A percentile compares a stretch with the other conserved stretches of the same genome.
Conservation (phyloP, 2,113 vertebrate species). For the Heterochromis multidens region DNA sequence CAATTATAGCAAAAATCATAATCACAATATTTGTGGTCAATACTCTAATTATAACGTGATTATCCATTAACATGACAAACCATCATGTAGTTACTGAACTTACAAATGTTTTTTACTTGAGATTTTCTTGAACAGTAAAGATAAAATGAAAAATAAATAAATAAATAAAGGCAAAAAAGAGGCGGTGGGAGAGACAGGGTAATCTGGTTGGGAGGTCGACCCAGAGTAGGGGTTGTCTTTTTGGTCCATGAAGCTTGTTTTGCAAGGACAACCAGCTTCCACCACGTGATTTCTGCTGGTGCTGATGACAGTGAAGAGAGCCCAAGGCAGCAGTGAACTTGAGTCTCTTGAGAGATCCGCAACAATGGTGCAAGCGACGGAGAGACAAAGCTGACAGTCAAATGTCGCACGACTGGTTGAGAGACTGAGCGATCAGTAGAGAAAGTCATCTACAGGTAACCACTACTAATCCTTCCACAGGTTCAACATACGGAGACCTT, state of each 20-base stretch:
- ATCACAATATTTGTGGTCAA: background rate
- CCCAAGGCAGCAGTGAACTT: background rate
- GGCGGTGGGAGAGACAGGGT: background rate
- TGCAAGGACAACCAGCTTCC: background rate
- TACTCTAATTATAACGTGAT: background rate
- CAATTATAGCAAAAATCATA: background rate
- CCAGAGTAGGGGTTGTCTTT: background rate
- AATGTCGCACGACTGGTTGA: background rate
- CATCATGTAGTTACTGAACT: background rate
- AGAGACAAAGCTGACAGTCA: too few relatives aligned
- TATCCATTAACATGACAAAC: background rate
- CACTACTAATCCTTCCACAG: background rate
- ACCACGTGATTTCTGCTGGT: background rate
- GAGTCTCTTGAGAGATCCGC: background rate
- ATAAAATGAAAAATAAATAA: background rate
- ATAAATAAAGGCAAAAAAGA: background rate
- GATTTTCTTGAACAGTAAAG: background rate
- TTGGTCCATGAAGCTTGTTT: background rate
- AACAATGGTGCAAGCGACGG: too few relatives aligned
- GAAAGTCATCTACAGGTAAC: background rate
- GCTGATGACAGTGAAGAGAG: background rate
- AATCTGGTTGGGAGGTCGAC: background rate
- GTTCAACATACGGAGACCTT: background rate
- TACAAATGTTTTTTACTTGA: background rate
- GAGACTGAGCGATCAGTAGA: background rate